phyloP scores from a whole-genome alignment of 1,140 invertebrate genomes.

The Sycophaga agraensis region DNA sequence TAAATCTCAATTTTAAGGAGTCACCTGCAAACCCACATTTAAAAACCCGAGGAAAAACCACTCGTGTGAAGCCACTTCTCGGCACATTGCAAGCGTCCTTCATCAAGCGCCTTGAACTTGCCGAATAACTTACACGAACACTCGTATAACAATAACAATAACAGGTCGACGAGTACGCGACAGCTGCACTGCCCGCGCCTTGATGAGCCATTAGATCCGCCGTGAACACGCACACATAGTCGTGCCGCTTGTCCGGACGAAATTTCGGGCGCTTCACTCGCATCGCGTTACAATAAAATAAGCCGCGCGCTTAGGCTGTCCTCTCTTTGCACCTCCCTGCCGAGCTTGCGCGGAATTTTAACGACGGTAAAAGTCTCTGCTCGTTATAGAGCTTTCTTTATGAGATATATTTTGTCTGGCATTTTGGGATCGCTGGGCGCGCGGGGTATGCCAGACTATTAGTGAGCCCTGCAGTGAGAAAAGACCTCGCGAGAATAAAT shows the following conservation, averaged over 20 bases:
- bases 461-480: no score
- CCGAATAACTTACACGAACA: no score
- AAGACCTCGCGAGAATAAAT: no score
- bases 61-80: neutral
- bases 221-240: no score
- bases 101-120: slow-evolving; percentile 14
- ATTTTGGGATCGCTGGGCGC: no score
- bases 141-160: slow-evolving; percentile 10
- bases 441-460: no score
- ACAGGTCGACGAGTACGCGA: neutral
- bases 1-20: neutral
- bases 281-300: neutral
- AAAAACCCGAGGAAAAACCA: neutral
- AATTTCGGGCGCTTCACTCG: neutral
- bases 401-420: no score
- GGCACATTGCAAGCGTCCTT: neutral
- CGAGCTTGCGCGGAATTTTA: neutral
- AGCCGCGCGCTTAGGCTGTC: neutral
- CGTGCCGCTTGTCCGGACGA: neutral
- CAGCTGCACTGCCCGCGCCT: neutral
- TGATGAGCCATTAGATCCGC: neutral
- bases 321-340: neutral
- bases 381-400: no score
- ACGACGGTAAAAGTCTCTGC: no score
- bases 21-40: no score